Percentiles rank a stretch among this genome's conserved stretches.
Evolutionary conservation across 2,113 vertebrate genomes (phyloP).

Genomic region (Bos javanicus): DNA sequence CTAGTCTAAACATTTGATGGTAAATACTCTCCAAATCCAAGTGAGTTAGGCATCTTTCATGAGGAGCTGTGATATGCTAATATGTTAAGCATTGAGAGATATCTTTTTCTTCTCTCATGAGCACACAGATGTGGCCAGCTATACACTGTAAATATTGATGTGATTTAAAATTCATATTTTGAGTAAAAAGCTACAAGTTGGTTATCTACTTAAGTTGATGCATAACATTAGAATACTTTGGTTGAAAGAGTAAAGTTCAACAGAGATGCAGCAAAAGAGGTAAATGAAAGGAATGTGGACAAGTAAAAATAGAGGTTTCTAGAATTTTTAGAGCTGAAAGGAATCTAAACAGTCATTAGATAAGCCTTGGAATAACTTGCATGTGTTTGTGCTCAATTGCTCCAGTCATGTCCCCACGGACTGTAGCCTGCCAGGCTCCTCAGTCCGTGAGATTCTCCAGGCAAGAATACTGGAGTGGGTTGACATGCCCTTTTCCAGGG

Average conservation of each 20-base stretch:
- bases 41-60: not conserved
- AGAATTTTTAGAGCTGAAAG: not conserved
- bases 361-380: not conserved
- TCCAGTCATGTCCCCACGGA: not conserved
- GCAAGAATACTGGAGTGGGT: not conserved
- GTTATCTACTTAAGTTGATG: not conserved
- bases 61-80: not conserved
- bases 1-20: not conserved
- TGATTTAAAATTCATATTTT: constrained; percentile 13
- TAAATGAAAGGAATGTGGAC: not conserved
- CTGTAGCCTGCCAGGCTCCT: not conserved
- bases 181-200: not conserved
- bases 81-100: not conserved
- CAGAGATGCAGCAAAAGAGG: not conserved
- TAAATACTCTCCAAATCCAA: not conserved
- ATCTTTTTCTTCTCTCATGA: not conserved
- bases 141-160: not conserved
- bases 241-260: not conserved
- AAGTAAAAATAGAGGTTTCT: not conserved
- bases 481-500: not conserved
- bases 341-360: not conserved
- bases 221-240: not conserved
- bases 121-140: not conserved
- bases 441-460: not conserved
- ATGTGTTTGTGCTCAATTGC: not conserved